A percentile compares a stretch with the other conserved stretches of the same genome.
phyloP scores from a whole-genome alignment of 2,888 invertebrate genomes.

The Drosophila nr. perissopoda region DNA sequence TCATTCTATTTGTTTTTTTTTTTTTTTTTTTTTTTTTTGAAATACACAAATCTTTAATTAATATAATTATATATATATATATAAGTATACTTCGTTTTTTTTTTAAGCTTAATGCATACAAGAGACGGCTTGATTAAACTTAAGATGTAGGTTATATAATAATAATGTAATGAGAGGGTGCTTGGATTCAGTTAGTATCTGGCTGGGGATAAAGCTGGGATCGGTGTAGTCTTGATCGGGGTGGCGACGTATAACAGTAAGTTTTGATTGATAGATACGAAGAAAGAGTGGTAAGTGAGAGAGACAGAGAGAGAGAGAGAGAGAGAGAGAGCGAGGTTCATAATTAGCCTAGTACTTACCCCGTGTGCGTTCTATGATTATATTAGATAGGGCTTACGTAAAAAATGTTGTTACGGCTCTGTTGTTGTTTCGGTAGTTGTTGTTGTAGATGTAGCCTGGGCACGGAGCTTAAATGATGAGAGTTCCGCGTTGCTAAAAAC shows the following conservation, averaged over 20 bases:
- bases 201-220: constrained; percentile 14
- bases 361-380: constrained; percentile 50
- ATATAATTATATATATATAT: constrained; percentile 38
- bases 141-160: constrained; percentile 64
- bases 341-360: constrained; percentile 79
- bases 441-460: constrained; percentile 59
- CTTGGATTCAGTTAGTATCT: constrained; percentile 18
- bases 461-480: constrained; percentile 63
- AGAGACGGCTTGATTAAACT: constrained; percentile 78
- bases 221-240: constrained; percentile 3
- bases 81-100: constrained; percentile 35
- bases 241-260: constrained; percentile 23
- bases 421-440: constrained; percentile 49
- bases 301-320: constrained; percentile 15
- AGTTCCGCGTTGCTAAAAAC: constrained; percentile 74
- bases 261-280: constrained; percentile 24
- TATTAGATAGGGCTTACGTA: constrained; percentile 73
- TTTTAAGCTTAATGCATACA: constrained; percentile 82
- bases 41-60: constrained; percentile 77
- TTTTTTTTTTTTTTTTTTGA: constrained; percentile 25
- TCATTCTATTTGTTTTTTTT: constrained; percentile 47
- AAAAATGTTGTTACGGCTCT: constrained; percentile 57
- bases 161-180: constrained; percentile 41
- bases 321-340: constrained; percentile 46
- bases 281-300: constrained; percentile 20